Conservation (phyloP, 2,888 invertebrate genomes). For the Phorcus lineatus region DNA sequence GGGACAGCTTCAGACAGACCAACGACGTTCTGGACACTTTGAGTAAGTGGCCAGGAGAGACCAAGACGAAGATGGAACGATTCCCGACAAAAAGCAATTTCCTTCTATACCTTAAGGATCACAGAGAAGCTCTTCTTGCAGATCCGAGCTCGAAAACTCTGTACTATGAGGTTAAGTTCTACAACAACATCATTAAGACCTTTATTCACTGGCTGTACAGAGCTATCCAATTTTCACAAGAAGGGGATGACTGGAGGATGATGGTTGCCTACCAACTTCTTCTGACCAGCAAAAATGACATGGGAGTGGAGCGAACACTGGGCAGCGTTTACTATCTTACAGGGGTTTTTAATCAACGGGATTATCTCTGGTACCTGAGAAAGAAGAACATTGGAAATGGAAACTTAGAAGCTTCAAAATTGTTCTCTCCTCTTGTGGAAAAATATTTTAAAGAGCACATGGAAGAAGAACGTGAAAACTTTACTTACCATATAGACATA, state of each 20-base stretch:
- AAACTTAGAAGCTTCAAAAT: constrained; percentile 60
- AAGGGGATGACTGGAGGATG: constrained; percentile 57
- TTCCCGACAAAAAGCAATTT: constrained; percentile 60
- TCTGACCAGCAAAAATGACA: constrained; percentile 64
- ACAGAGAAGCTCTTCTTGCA: constrained; percentile 46
- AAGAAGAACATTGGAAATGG: constrained; percentile 64
- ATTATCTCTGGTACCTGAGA: constrained; percentile 62
- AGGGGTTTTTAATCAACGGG: constrained; percentile 57
- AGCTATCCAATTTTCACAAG: constrained; percentile 71
- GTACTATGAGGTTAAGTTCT: constrained; percentile 62
- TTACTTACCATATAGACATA: constrained; percentile 13
- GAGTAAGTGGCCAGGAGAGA: constrained; percentile 57
- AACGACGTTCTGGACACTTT: constrained; percentile 58
- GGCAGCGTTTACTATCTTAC: constrained; percentile 64
- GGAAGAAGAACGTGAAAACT: not conserved
- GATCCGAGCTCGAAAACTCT: constrained; percentile 35
- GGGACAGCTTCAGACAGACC: constrained; percentile 60
- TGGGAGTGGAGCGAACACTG: constrained; percentile 65
- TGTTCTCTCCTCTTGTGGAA: constrained; percentile 60
- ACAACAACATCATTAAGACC: constrained; percentile 59
- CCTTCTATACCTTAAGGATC: constrained; percentile 56
- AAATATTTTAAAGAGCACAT: not conserved
- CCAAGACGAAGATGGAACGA: constrained; percentile 37
- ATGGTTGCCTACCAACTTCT: constrained; percentile 69
- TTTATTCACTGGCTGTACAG: constrained; percentile 67